Evolutionary conservation across 2,888 invertebrate genomes (phyloP), one percentile per base, ranked within the genome.

Genomic region (Synergus japonicus): DNA sequence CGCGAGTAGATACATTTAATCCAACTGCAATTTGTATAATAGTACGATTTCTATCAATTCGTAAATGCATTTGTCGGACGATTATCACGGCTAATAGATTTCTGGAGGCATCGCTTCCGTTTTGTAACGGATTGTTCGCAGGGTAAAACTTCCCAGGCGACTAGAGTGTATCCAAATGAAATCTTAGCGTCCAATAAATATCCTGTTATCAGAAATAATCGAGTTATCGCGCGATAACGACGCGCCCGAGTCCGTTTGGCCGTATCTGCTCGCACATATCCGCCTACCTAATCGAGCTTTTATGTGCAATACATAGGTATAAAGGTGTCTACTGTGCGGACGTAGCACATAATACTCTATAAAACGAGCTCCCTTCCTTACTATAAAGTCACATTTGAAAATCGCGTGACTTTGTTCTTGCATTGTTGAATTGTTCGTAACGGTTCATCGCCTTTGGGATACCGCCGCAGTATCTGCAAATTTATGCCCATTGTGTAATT

Each of bases 121-220:
- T 84, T 84, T 83, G 67, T 80, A 84, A 83, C 82, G 80, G 83
- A 84, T 83, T 81, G 83, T 82, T 79, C 37, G 77, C 73, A 78
- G 60, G 37, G 63, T 76, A 22, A 63, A 66, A 76, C 63, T 44
- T 64, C 18, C n/a, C n/a, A 63, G 60, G 76, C 64, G 37, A 67
- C 46, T 58, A 76, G 80, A 15, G 82, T 81, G 82, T 87, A 89
- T 89, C 89, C 82, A 86, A 89, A 88, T 88, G 86, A 87, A 88
- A 89, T 88, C 89, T 89, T 86, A 82, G 81, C 81, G 83, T 85
- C 86, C 86, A 89, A 89, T 89, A 89, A 89, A 89, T 89, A 88
- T 83, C 83, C 85, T 84, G 85, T 87, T 89, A 89, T 89, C 89
- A 86, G 83, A 84, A 83, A 83, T 88, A 88, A 89, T 90, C 89